Evolutionary conservation across 2,113 vertebrate species (phyloP).

Genomic region (Hydrolagus affinis): DNA sequence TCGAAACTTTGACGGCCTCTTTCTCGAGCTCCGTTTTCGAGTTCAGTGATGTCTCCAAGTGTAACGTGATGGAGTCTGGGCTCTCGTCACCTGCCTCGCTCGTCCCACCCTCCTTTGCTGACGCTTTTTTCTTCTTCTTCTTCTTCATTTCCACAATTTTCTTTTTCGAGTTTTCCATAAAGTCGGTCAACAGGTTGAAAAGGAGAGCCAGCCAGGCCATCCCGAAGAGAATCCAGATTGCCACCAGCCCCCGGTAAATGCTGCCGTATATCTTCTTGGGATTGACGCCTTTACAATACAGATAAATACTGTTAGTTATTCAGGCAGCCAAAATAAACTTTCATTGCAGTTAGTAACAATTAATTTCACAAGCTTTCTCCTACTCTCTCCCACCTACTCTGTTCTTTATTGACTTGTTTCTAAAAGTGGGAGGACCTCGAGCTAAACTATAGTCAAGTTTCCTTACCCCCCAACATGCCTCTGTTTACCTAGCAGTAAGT

Average conservation of each 20-base stretch:
- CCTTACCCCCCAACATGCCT: no score
- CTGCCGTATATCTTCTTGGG: conserved; percentile 43
- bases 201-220: conserved; percentile 56
- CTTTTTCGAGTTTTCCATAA: conserved; percentile 50
- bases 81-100: conserved; percentile 32
- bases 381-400: no score
- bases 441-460: no score
- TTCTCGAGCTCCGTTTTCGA: conserved; percentile 23
- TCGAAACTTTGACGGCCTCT: not conserved
- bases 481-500: no score
- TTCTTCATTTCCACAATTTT: conserved; percentile 47
- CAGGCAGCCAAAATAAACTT: no score
- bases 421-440: no score
- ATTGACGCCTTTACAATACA: conserved; percentile 44
- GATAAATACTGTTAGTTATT: not conserved
- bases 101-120: conserved; percentile 36
- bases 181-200: conserved; percentile 50
- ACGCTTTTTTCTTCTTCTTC: conserved; percentile 37
- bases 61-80: not conserved
- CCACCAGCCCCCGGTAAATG: conserved; percentile 42
- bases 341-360: no score
- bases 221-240: conserved; percentile 53
- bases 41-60: not conserved
- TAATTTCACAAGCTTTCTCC: no score
- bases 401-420: no score